Conservation (phyloP, 2,797 vertebrate genomes). For the Neoniphon sammara region DNA sequence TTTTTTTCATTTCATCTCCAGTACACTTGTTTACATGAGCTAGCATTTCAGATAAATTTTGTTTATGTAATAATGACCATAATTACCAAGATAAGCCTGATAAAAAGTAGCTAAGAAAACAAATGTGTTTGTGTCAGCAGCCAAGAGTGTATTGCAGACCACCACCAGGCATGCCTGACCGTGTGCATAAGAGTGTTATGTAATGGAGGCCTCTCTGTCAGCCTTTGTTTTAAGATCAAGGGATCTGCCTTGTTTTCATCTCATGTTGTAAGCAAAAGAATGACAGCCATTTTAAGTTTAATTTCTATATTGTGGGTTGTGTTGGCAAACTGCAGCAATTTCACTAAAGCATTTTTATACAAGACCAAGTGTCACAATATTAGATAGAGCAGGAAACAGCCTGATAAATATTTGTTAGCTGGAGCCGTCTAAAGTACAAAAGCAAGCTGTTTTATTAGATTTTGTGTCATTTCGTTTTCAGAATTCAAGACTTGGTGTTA, state of each 20-base stretch:
- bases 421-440: neutral
- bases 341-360: too few relatives aligned
- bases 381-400: neutral
- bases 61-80: constrained; percentile 5
- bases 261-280: constrained; percentile 15
- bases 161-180: constrained; percentile 35
- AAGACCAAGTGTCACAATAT: neutral
- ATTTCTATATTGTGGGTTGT: neutral
- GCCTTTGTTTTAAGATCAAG: constrained; percentile 52
- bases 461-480: neutral
- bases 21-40: constrained; percentile 24
- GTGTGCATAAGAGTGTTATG: constrained; percentile 58
- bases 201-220: constrained; percentile 46
- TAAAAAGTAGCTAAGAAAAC: neutral
- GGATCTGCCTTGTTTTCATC: constrained; percentile 25
- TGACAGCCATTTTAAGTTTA: neutral
- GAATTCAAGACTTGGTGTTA: neutral
- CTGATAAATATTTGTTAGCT: neutral
- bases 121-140: constrained; percentile 23
- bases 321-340: too few relatives aligned
- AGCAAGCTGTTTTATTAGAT: neutral
- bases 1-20: neutral
- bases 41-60: neutral
- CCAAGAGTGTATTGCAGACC: constrained; percentile 26
- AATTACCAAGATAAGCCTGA: constrained; percentile 9